Conservation (phyloP, 2,888 invertebrate genomes). For the Ferdinandea cuprea region DNA sequence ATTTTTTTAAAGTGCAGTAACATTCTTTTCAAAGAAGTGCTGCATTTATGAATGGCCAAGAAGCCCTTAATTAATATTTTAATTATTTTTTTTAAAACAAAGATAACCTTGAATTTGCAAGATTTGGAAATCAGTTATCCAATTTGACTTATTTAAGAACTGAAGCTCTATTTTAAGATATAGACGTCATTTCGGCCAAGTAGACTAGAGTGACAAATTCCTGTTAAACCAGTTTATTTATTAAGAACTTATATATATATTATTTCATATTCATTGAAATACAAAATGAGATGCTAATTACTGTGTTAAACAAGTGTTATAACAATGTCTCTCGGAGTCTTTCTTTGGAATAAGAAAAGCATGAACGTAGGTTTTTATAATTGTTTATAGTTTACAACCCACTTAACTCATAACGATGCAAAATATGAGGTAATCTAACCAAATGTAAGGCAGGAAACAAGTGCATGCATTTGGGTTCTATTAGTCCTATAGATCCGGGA, state of each 20-base stretch:
- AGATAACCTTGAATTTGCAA: no score
- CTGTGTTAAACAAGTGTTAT: conserved; percentile 4
- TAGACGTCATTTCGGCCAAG: neutral
- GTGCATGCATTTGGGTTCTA: no score
- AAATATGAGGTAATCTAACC: conserved; percentile 17
- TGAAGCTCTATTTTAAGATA: no score
- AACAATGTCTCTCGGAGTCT: neutral
- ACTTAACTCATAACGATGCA: neutral
- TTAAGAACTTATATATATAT: conserved; percentile 11
- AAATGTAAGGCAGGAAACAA: no score
- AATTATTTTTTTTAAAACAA: no score
- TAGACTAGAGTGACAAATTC: conserved; percentile 5
- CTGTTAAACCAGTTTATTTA: conserved; percentile 22
- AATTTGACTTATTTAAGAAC: neutral
- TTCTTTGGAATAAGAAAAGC: neutral
- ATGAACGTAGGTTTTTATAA: neutral
- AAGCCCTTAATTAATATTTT: no score
- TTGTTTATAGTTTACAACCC: conserved; percentile 8
- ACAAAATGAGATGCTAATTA: conserved; percentile 38
- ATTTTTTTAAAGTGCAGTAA: no score
- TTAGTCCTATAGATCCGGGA: no score
- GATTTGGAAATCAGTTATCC: neutral
- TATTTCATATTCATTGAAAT: no score
- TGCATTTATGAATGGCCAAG: no score
- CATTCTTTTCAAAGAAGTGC: no score